phyloP scores from a whole-genome alignment of 2,888 invertebrate species.

The Proisotoma minuta region DNA sequence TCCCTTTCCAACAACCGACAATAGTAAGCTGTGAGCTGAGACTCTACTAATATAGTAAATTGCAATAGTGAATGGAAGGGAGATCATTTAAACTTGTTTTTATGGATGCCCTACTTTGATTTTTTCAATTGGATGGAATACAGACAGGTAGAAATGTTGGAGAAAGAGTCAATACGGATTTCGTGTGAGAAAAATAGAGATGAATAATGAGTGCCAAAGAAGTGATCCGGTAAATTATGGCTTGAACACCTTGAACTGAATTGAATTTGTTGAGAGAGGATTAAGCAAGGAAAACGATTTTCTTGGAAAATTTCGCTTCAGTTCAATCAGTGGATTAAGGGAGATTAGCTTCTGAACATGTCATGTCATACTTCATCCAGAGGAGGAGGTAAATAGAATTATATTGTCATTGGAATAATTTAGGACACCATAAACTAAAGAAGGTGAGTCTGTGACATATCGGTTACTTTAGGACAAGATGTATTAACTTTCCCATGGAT shows the following conservation, averaged over 20 bases:
- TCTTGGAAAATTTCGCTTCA: conserved; percentile 32
- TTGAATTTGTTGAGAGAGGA: conserved; percentile 41
- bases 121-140: not conserved
- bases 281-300: conserved; percentile 32
- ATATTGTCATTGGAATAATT: not conserved
- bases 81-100: too few species aligned
- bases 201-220: conserved; percentile 12
- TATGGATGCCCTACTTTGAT: not conserved
- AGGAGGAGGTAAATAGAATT: not conserved
- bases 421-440: conserved; percentile 3
- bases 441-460: too few species aligned
- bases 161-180: not conserved
- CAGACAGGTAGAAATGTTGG: not conserved
- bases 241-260: conserved; percentile 41
- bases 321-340: conserved; percentile 16
- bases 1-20: too few species aligned
- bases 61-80: too few species aligned
- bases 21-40: too few species aligned
- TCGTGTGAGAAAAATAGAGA: not conserved
- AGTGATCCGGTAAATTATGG: conserved; percentile 45
- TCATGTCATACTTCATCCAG: conserved; percentile 13
- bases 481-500: too few species aligned
- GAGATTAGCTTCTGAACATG: conserved; percentile 6
- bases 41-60: too few species aligned
- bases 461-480: too few species aligned